Base-by-base conservation (phyloP, 2,113 vertebrate genomes). In the Pandion haliaetus region DNA sequence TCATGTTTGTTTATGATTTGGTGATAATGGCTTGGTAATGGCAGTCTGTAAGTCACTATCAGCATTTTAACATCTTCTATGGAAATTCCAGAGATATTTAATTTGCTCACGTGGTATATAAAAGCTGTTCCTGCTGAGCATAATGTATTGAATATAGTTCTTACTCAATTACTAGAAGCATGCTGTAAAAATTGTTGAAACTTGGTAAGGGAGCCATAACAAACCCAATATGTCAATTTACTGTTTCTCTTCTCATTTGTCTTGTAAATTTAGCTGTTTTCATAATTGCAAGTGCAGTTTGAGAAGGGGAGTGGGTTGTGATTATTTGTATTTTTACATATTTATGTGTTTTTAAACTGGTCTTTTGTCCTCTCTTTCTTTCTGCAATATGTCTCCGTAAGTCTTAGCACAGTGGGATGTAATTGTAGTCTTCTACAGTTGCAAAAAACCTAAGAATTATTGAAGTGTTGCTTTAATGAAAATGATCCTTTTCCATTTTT, bases 41-140 rank as follows among this genome's bases (percentile, higher is more conserved):
- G 66, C 45, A 94, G 49, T 26, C 49, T 77, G 36, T 58, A 92
- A 96, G 86, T 84, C 66, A 59, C 66, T 73, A 55, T 80, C 52
- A 92, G 57, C 44, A 3, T 79, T 85, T 89, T 70, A 70, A 73
- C 42, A 54, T 38, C 40, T n/a, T 82, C 66, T 61, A 0, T 45
- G 63, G 82, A 93, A 95, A 80, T 94, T 86, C 69, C 63, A 81
- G 85, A 88, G 71, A 58, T 44, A 58, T 36, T 89, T 91, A 47
- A 79, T 94, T 95, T 76, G 40, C 65, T 91, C 9, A 28, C 66
- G 90, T 76, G 49, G 47, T 91, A 57, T 85, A 82, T 57, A 82
- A 93, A 91, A 87, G 47, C 65, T 86, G 26, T 16, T 96, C 65
- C 86, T 87, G 84, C 84, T 95, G 95, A 85, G 87, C 36, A 89